Base-by-base conservation (phyloP, 92 coral and sea anemone species). In the Paragorgia papillata region DNA sequence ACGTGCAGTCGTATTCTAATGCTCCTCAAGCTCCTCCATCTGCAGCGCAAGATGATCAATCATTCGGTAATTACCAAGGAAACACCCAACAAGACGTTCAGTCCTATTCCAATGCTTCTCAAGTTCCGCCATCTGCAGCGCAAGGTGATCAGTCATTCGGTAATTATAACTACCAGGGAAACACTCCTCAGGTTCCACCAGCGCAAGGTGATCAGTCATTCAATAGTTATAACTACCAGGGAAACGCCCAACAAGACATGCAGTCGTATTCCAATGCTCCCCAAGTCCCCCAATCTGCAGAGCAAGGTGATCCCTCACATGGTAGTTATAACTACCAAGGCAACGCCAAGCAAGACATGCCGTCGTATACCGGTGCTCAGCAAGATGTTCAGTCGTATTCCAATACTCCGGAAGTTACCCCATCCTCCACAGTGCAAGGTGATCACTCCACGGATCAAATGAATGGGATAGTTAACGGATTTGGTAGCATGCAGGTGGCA, bases 401-500 rank as follows among this genome's bases (percentile, higher is more conserved):
- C 15, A 46, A 15, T 46, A 9, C 3, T 4, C 30, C 62, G 1
- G 9, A 56, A 56, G 15, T 28, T 22, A 29, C 62, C 7, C 31
- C 62, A 56, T 56, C 29, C 62, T 56, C 62, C 29, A 14, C 62
- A 56, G 10, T 56, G 18, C 62, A 22, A 22, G 33, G 62, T 22
- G 7, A 22, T 56, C 62, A 22, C 10, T 14, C 33, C 12, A 22
- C 30, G 3, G 13, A 56, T 5, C 28, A 54, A 34, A 54, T 70
- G 77, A 53, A 70, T 51, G 28, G 44, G 0, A 24, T 70, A 63
- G 77, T 54, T 8, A 70, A 54, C 25, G 62, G 63, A 13, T 70
- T 70, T 70, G 50, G 62, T 50, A 26, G 31, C 32, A 70, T 70
- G 77, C 49, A 70, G 39, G 43, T 70, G 13, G 33, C 77, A 48